phyloP scores from a whole-genome alignment of 2,888 invertebrate genomes.

The Anarsia innoxiella region DNA sequence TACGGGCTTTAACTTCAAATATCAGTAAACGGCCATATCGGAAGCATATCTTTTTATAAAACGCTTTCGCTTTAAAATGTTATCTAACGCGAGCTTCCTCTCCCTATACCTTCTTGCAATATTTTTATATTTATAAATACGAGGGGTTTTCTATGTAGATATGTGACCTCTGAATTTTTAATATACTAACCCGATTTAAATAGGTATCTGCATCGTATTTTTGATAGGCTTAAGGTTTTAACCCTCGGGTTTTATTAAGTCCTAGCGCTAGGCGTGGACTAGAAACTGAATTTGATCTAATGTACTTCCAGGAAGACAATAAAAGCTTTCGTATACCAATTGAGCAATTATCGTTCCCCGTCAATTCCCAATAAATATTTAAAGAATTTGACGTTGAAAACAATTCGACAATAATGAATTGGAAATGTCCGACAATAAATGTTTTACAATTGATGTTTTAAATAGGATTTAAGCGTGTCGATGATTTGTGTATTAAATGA shows the following conservation, averaged over 20 bases:
- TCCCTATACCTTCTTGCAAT: slow-evolving; percentile 33
- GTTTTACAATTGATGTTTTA: slow-evolving; percentile 54
- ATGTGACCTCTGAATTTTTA: slow-evolving; percentile 41
- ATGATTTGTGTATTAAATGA: slow-evolving; percentile 7
- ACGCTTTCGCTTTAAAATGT: slow-evolving; percentile 49
- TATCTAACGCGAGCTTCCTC: slow-evolving; percentile 46
- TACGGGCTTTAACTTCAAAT: slow-evolving; percentile 43
- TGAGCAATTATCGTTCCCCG: slow-evolving; percentile 55
- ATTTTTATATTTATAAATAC: slow-evolving; percentile 54
- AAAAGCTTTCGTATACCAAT: slow-evolving; percentile 45
- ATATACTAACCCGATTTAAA: slow-evolving; percentile 46
- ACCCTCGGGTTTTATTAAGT: slow-evolving; percentile 24
- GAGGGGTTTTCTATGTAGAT: slow-evolving; percentile 50
- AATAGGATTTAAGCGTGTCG: slow-evolving; percentile 35
- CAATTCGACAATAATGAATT: slow-evolving; percentile 20
- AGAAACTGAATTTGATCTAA: slow-evolving; percentile 18
- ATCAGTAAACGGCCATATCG: slow-evolving; percentile 59
- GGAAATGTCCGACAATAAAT: slow-evolving; percentile 41
- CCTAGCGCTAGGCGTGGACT: slow-evolving; percentile 19
- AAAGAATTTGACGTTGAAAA: slow-evolving; percentile 46
- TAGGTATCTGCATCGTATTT: slow-evolving; percentile 52
- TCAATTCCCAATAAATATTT: slow-evolving; percentile 55
- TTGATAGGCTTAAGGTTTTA: slow-evolving; percentile 57
- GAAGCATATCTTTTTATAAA: slow-evolving; percentile 52
- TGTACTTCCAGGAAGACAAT: slow-evolving; percentile 52